Evolutionary conservation across 2,797 vertebrate genomes (phyloP).

Genomic region (Lepilemur ruficaudatus): DNA sequence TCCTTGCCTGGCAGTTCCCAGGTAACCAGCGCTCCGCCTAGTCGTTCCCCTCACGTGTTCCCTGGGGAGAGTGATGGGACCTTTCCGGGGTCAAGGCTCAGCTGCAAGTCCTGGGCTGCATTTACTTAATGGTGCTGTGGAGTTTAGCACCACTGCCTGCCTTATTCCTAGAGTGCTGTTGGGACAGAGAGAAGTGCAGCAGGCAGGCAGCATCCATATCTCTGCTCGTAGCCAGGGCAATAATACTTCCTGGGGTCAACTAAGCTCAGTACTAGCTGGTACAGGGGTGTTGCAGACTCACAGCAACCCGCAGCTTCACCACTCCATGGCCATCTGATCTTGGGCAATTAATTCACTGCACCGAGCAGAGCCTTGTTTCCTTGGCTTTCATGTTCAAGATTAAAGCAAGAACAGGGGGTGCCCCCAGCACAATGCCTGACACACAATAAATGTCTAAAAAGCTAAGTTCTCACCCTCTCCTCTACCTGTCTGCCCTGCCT

Average conservation of each 20-base stretch:
- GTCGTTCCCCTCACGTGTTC: not conserved
- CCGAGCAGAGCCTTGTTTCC: fast-evolving
- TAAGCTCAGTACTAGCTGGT: not conserved
- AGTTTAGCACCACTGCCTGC: not conserved
- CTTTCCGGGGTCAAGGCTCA: not conserved
- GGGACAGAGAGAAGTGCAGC: not conserved
- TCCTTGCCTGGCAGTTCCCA: not conserved
- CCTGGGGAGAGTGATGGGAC: not conserved
- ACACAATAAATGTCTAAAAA: not conserved
- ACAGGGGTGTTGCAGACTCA: fast-evolving
- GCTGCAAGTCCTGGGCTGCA: not conserved
- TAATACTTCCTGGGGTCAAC: not conserved
- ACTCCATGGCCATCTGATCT: fast-evolving
- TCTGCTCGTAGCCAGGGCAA: not conserved
- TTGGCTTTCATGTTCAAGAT: not conserved
- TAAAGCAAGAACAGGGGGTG: too few species aligned
- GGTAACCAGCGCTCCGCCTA: not conserved
- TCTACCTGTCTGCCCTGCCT: not conserved
- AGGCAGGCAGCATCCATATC: not conserved
- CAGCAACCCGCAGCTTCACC: fast-evolving
- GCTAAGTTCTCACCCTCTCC: too few species aligned
- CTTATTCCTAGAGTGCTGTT: not conserved
- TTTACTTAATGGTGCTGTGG: not conserved
- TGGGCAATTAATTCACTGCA: fast-evolving
- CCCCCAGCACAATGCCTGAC: not conserved